Evolutionary conservation across 1,140 invertebrate species (phyloP).

Genomic region (Papilio machaon): DNA sequence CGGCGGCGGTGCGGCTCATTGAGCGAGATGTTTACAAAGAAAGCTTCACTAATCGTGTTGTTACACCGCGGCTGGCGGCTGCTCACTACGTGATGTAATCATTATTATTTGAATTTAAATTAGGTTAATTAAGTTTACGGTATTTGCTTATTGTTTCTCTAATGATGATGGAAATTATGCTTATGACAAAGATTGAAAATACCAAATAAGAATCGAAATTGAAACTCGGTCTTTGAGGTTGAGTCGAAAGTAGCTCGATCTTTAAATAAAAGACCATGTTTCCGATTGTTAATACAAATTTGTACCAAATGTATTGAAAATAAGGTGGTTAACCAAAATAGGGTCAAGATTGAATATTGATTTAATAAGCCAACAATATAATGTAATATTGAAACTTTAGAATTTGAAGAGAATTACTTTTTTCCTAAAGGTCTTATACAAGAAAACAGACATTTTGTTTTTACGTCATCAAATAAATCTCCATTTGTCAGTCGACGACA

Average conservation of each 20-base stretch:
- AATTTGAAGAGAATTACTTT: too few species aligned
- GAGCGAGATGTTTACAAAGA: constrained; percentile 3
- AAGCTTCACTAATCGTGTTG: not conserved
- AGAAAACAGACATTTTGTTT: not conserved
- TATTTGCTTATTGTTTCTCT: not conserved
- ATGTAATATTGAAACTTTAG: too few species aligned
- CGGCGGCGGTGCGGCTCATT: not conserved
- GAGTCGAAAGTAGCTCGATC: not conserved
- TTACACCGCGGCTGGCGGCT: not conserved
- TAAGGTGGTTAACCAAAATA: too few species aligned
- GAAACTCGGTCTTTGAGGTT: not conserved
- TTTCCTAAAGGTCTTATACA: not conserved
- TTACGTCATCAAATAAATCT: constrained; percentile 2
- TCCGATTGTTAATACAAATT: too few species aligned
- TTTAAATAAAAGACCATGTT: too few species aligned
- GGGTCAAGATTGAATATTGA: too few species aligned
- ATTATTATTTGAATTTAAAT: constrained; percentile 14
- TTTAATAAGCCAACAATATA: too few species aligned
- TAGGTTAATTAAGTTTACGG: constrained; percentile 4
- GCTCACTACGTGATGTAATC: not conserved
- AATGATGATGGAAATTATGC: too few species aligned
- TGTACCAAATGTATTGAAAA: too few species aligned
- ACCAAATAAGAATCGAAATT: not conserved
- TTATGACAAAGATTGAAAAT: not conserved
- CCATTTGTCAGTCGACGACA: not conserved